A percentile compares a stretch with the other conserved stretches of the same genome.
These are phyloP conservation scores for Anastrepha ludens DNA, from an alignment of 1,140 invertebrate genomes.

Conservation along the genomic window DNA sequence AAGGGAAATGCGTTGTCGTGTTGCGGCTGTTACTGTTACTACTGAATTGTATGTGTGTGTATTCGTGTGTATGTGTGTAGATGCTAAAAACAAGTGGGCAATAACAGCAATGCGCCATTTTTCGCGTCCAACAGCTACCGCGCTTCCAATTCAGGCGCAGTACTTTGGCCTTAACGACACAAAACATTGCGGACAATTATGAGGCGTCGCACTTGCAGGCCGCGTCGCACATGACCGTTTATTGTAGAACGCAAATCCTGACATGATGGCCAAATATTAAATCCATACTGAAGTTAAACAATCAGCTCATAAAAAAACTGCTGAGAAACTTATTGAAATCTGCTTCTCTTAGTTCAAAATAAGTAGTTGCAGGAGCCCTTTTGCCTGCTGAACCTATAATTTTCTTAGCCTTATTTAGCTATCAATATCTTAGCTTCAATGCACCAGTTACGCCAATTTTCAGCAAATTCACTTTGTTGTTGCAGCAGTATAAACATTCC, in stretches of 20 bases:
- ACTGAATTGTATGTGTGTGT: neutral
- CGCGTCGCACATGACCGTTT: neutral
- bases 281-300: no score
- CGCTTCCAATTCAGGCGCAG: neutral
- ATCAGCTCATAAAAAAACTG: no score
- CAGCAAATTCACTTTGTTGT: no score
- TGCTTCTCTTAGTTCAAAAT: no score
- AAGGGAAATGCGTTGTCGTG: neutral
- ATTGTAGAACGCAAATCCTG: neutral
- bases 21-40: neutral
- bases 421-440: no score
- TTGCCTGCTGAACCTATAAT: no score
- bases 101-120: slow-evolving; percentile 56
- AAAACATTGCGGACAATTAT: slow-evolving; percentile 49
- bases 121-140: slow-evolving; percentile 30
- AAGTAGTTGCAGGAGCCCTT: no score
- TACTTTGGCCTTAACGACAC: neutral
- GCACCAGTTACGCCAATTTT: no score
- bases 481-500: no score
- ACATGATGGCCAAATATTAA: neutral
- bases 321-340: no score
- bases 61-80: neutral
- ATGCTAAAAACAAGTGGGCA: slow-evolving; percentile 36
- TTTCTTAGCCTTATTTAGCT: no score
- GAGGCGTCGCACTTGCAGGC: neutral